phyloP scores from a whole-genome alignment of 2,797 vertebrate genomes.

The Amniataba percoides region DNA sequence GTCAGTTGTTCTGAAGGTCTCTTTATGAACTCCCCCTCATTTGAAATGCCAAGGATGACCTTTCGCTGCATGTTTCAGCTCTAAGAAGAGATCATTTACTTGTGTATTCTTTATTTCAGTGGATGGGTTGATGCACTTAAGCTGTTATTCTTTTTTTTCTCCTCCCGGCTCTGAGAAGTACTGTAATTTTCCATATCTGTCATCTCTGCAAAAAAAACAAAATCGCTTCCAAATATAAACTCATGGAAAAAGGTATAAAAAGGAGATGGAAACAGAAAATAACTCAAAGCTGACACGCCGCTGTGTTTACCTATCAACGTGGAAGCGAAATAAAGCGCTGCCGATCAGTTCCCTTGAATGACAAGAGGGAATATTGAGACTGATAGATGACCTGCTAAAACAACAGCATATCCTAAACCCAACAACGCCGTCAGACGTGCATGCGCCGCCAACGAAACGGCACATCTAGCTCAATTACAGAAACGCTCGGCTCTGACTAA shows the following conservation, averaged over 20 bases:
- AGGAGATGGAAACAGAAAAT: conserved; percentile 49
- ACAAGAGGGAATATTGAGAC: conserved; percentile 40
- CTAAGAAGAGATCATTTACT: conserved; percentile 58
- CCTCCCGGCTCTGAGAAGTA: conserved; percentile 11
- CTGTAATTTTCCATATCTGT: conserved; percentile 64
- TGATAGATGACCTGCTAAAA: conserved; percentile 65
- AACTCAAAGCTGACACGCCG: conserved; percentile 42
- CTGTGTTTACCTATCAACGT: conserved; percentile 50
- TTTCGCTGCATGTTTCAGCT: conserved; percentile 56
- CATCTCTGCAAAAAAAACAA: conserved; percentile 63
- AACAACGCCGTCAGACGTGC: conserved; percentile 31
- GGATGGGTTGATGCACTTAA: conserved; percentile 50
- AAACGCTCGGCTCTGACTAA: conserved; percentile 44
- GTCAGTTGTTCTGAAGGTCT: conserved; percentile 39
- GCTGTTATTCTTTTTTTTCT: conserved; percentile 26
- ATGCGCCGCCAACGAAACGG: conserved; percentile 23
- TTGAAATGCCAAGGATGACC: conserved; percentile 66
- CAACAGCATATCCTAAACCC: conserved; percentile 26
- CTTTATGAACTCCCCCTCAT: conserved; percentile 58
- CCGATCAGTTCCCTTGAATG: conserved; percentile 29
- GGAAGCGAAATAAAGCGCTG: conserved; percentile 40
- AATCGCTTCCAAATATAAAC: conserved; percentile 66
- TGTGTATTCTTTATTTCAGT: conserved; percentile 60
- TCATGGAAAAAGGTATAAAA: conserved; percentile 41
- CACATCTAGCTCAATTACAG: conserved; percentile 47